These are phyloP conservation scores for Cataglyphis livida DNA, from an alignment of 2,888 invertebrate species.

Conservation along the genomic window DNA sequence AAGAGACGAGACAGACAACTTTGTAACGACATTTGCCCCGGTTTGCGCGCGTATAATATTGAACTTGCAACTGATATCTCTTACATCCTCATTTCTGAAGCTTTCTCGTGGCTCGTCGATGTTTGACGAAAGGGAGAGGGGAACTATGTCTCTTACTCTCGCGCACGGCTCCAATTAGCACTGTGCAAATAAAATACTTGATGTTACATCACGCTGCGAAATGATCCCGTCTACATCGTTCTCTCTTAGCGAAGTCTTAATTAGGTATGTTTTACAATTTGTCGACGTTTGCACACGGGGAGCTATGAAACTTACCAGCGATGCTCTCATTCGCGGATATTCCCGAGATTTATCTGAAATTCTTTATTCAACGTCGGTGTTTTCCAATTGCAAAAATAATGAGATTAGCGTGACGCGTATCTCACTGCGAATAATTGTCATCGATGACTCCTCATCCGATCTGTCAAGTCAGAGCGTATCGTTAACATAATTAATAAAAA, in stretches of 20 bases:
- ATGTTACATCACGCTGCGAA: constrained; percentile 9
- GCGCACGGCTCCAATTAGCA: constrained; percentile 30
- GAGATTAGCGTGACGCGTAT: constrained; percentile 9
- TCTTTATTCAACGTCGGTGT: not conserved
- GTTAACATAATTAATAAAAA: constrained; percentile 20
- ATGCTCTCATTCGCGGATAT: constrained; percentile 9
- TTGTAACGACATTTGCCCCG: constrained; percentile 17
- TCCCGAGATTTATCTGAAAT: constrained; percentile 7
- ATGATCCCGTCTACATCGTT: not conserved
- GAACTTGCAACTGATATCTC: constrained; percentile 42
- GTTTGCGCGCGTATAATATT: constrained; percentile 27
- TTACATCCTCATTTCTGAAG: constrained; percentile 35
- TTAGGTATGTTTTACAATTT: constrained; percentile 37
- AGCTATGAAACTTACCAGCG: not conserved
- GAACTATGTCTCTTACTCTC: not conserved
- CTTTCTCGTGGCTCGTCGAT: constrained; percentile 16
- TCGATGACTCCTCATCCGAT: constrained; percentile 5
- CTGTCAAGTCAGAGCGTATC: constrained; percentile 2
- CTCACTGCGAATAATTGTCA: constrained; percentile 19
- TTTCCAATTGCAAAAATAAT: constrained; percentile 35
- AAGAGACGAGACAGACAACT: constrained; percentile 20
- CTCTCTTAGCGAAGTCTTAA: constrained; percentile 34
- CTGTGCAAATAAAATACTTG: constrained; percentile 35
- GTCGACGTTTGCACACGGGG: constrained; percentile 3
- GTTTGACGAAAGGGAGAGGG: constrained; percentile 4